Evolutionary conservation across 2,113 vertebrate genomes (phyloP), one percentile per base, ranked within the genome.

Genomic region (Chloroceryle aenea): DNA sequence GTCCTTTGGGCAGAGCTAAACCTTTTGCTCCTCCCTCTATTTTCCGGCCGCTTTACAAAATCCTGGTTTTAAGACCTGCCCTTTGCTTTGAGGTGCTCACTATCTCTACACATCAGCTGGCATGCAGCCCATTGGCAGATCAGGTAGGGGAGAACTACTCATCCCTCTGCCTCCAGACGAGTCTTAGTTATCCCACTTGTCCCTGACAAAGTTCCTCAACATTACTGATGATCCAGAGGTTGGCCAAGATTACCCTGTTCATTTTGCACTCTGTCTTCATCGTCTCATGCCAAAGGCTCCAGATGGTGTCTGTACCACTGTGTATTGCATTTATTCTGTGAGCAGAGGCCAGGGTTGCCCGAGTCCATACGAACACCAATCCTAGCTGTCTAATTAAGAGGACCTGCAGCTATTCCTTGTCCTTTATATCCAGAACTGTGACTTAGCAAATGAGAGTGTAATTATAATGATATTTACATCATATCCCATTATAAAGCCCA

Each of bases 401-500:
- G 92, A 94, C 87, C 92, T 61, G 59, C 2, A 13, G 93, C 89
- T 91, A 85, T 93, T 93, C 91, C 89, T 85, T 95, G 96, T 95
- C 96, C 73, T 96, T 96, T 95, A 89, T 78, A 93, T 75, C 82
- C 79, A 93, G 85, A 95, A 85, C 76, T 95, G 89, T 72, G 85
- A 96, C 96, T 91, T 95, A 90, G 87, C 94, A 96, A 96, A 95
- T 94, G 95, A 87, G 90, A 91, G 38, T 63, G 59, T 85, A 96
- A 95, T 94, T 95, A 94, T 90, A 92, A 93, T 91, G 85, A 91
- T 96, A 95, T 96, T 95, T 93, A 93, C 95, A 96, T 94, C 92
- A 89, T 63, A 95, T 86, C 69, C 74, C 87, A 92, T 94, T 95
- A 97, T 30, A 74, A 87, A 94, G 58, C 80, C 74, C 85, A 83